Conservation (phyloP, 2,888 invertebrate genomes). For the Sepiola atlantica region DNA sequence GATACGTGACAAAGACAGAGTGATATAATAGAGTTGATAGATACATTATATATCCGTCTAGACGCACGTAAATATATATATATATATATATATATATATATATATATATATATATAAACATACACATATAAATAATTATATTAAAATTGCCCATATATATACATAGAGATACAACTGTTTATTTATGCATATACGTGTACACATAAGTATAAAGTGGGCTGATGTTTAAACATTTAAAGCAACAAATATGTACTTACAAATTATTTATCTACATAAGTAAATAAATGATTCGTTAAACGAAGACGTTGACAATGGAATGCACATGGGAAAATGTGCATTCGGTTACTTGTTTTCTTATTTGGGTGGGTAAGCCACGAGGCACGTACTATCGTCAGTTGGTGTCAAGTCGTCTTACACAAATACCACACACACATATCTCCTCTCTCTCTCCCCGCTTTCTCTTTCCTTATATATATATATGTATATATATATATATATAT, state of each 20-base stretch:
- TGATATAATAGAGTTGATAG: no score
- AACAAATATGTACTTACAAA: background rate
- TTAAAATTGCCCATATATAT: background rate
- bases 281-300: background rate
- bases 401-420: background rate
- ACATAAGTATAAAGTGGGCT: background rate
- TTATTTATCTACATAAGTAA: background rate
- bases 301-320: no score
- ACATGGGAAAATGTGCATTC: background rate
- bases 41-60: no score
- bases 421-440: background rate
- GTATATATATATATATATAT: background rate
- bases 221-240: background rate
- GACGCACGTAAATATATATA: background rate
- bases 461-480: background rate
- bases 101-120: constrained; percentile 1
- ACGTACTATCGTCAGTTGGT: background rate
- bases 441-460: background rate
- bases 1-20: no score
- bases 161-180: background rate
- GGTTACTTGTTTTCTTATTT: background rate
- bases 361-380: background rate
- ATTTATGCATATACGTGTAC: background rate
- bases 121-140: background rate
- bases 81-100: background rate